Percentiles rank a stretch among this genome's conserved stretches.
phyloP scores from a whole-genome alignment of 2,888 invertebrate species.

The Palloptera scutellata region DNA sequence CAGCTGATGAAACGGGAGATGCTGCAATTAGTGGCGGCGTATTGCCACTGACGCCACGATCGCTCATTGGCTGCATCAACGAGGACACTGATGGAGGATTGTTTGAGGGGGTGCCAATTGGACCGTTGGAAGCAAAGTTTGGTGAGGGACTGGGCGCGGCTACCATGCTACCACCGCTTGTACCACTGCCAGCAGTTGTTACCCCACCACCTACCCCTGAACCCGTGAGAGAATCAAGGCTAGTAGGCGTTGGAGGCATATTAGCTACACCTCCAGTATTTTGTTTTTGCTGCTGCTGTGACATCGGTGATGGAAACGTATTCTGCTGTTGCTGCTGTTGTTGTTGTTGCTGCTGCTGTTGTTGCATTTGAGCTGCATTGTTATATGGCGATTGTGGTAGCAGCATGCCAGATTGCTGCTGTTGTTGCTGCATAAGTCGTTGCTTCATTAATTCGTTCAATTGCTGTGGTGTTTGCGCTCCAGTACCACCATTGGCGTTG shows the following conservation, averaged over 20 bases:
- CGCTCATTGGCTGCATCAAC: constrained; percentile 67
- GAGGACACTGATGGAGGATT: constrained; percentile 71
- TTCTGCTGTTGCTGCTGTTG: constrained; percentile 55
- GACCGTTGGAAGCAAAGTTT: constrained; percentile 63
- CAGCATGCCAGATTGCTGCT: constrained; percentile 40
- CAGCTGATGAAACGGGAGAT: constrained; percentile 52
- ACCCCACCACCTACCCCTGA: constrained; percentile 38
- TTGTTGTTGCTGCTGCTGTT: constrained; percentile 49
- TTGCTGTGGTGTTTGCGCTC: constrained; percentile 55
- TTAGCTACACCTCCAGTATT: constrained; percentile 45
- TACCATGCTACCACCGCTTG: constrained; percentile 56
- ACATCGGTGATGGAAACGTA: constrained; percentile 37
- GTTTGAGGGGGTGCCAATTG: constrained; percentile 67
- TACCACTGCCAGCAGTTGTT: constrained; percentile 36
- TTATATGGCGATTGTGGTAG: constrained; percentile 48
- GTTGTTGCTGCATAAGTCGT: constrained; percentile 64
- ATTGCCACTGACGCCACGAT: constrained; percentile 60
- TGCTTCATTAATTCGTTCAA: constrained; percentile 71
- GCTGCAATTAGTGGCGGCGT: constrained; percentile 66
- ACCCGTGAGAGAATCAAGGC: constrained; percentile 63
- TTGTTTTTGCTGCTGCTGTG: constrained; percentile 45
- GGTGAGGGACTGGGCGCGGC: constrained; percentile 66
- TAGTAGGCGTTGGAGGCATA: constrained; percentile 67
- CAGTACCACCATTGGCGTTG: constrained; percentile 69
- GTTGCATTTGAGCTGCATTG: constrained; percentile 40